Conservation (phyloP, 2,797 vertebrate species). For the Luscinia luscinia region DNA sequence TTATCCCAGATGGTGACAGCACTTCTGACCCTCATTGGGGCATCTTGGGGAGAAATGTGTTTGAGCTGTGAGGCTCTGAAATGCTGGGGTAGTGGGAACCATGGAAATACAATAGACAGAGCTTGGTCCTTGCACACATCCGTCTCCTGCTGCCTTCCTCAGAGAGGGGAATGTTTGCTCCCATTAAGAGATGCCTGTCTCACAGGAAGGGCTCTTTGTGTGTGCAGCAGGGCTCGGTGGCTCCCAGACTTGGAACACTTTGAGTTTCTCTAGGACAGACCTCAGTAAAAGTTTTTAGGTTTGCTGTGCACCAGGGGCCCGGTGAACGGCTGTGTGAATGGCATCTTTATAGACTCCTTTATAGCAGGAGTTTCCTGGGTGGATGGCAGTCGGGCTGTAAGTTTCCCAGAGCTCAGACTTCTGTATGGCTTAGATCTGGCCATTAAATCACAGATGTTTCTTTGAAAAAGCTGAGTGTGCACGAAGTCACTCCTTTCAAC, state of each 20-base stretch:
- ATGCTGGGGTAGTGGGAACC: not conserved
- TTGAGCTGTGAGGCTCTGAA: not conserved
- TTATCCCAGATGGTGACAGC: not conserved
- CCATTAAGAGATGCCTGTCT: slow-evolving; percentile 3
- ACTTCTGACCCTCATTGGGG: not conserved
- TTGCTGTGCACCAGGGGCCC: not conserved
- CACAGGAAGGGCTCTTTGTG: slow-evolving; percentile 37
- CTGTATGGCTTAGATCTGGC: slow-evolving; percentile 42
- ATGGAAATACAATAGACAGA: slow-evolving; percentile 30
- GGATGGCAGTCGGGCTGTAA: slow-evolving; percentile 24
- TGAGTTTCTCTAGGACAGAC: not conserved
- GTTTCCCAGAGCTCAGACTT: slow-evolving; percentile 54
- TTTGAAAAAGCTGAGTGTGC: slow-evolving; percentile 62
- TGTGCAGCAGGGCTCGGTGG: not conserved
- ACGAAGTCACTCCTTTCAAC: slow-evolving; percentile 33
- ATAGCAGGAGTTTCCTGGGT: slow-evolving; percentile 42
- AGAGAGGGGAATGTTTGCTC: slow-evolving; percentile 33
- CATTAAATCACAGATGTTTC: slow-evolving; percentile 70
- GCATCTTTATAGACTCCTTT: slow-evolving; percentile 59
- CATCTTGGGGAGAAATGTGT: not conserved
- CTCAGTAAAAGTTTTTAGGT: slow-evolving; percentile 12
- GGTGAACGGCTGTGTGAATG: not conserved
- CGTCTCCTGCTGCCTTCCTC: slow-evolving; percentile 51
- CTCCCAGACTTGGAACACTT: not conserved
- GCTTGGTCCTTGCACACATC: not conserved